Conservation (phyloP, 2,888 invertebrate genomes). For the Lithophane socia region DNA sequence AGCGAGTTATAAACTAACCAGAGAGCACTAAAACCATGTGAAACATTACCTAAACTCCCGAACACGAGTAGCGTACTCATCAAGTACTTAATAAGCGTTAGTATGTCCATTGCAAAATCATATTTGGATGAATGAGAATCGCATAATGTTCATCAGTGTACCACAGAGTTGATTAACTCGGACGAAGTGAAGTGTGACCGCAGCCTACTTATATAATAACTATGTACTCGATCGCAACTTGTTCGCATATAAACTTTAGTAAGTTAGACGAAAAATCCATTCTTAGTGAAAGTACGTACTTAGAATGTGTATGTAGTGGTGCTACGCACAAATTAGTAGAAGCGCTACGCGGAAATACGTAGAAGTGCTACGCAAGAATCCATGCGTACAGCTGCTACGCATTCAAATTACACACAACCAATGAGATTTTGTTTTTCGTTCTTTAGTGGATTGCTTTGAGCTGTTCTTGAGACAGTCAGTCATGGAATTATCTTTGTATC, state of each 20-base stretch:
- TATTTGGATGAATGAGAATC: slow-evolving; percentile 44
- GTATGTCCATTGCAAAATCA: slow-evolving; percentile 40
- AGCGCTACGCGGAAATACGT: neutral
- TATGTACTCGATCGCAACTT: neutral
- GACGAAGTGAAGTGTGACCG: slow-evolving; percentile 27
- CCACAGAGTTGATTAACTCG: slow-evolving; percentile 22
- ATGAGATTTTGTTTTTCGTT: neutral
- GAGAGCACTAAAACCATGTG: slow-evolving; percentile 16
- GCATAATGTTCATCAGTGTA: slow-evolving; percentile 37
- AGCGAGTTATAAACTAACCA: slow-evolving; percentile 2
- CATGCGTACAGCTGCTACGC: neutral
- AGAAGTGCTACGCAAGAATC: too few relatives aligned
- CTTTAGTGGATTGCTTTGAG: neutral
- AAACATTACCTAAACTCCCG: slow-evolving; percentile 17
- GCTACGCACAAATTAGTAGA: neutral
- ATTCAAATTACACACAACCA: neutral
- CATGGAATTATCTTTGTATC: neutral
- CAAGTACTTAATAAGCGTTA: slow-evolving; percentile 50
- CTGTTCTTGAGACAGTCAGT: neutral
- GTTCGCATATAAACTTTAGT: neutral
- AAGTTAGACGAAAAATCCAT: neutral
- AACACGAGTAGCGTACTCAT: slow-evolving; percentile 18
- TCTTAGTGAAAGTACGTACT: neutral
- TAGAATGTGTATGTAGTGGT: neutral
- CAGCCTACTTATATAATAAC: slow-evolving; percentile 19